Evolutionary conservation across 2,888 invertebrate species (phyloP).

Genomic region (Lasioglossum figueresi): DNA sequence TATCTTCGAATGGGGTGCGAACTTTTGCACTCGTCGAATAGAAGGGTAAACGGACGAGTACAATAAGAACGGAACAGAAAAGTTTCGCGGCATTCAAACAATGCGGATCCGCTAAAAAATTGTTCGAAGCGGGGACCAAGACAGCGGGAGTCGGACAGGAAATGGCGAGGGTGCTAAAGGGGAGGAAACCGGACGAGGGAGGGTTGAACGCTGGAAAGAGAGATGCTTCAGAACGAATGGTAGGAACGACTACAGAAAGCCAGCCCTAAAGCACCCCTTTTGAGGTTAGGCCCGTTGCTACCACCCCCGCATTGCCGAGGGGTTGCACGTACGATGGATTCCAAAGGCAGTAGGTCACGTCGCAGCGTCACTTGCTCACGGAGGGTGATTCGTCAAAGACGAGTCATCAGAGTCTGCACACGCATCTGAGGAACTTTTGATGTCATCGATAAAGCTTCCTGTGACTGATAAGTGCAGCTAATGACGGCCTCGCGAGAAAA

Average conservation of each 20-base stretch:
- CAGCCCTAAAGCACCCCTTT: constrained; percentile 40
- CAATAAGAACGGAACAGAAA: constrained; percentile 15
- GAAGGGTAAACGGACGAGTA: background rate
- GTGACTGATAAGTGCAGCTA: constrained; percentile 37
- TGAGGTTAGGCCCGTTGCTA: constrained; percentile 28
- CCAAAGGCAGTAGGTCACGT: constrained; percentile 32
- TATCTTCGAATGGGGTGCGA: background rate
- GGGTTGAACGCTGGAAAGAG: background rate
- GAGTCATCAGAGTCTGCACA: constrained; percentile 38
- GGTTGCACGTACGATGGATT: constrained; percentile 29
- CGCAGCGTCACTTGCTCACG: constrained; percentile 30
- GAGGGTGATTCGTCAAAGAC: constrained; percentile 59
- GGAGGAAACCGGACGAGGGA: background rate
- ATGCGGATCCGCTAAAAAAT: constrained; percentile 17
- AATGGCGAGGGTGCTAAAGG: background rate
- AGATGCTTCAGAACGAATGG: constrained; percentile 22
- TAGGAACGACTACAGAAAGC: constrained; percentile 38
- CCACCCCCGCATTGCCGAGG: constrained; percentile 6
- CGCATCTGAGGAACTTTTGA: constrained; percentile 30
- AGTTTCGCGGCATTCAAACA: constrained; percentile 22
- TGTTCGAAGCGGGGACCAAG: constrained; percentile 10
- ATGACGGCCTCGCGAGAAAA: constrained; percentile 18
- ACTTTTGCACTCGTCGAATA: background rate
- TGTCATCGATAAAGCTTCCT: background rate
- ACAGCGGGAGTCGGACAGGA: background rate